Base-by-base conservation (phyloP, 2,888 invertebrate genomes). In the Polydrusus tereticollis region DNA sequence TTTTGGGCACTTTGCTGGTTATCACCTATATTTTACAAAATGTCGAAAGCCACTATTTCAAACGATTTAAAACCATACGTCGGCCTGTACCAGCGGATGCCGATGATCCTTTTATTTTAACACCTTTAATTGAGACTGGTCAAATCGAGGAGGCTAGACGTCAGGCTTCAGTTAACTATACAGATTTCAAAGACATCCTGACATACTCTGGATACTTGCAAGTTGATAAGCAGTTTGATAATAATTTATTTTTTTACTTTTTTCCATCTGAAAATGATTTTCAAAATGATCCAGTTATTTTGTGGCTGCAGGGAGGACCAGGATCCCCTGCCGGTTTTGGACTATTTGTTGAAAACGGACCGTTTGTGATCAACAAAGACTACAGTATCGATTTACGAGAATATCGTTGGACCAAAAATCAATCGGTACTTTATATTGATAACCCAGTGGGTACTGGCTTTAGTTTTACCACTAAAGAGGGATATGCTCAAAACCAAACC, bases 181-280 rank as follows among this genome's bases (percentile, higher is more conserved):
- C n/a, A 6, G 60, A 43, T 18, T 75, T 75, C 18, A 16, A 60
- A 87, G 85, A 88, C 14, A 86, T 92, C 23, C 87, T 87, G 75
- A 92, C 93, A 78, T 93, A 92, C 80, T 88, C 93, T n/a, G 93
- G 94, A 18, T 95, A 90, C 81, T 87, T 96, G 67, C 95, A 94
- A 0, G 95, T 95, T 0, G 91, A 95, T 82, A 88, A 91, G 75
- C 84, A 87, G 0, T 90, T 87, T 80, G 89, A 92, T 76, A 93
- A 94, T 0, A 94, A 95, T 81, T 88, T 94, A 85, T 96, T 95
- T 86, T 94, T 96, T 84, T 96, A 95, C 95, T 95, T 93, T 81
- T 95, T 95, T 82, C 94, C 94, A 0, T 90, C 94, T 0, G 82
- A 87, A 79, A 85, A 86, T 0, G 63, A 78, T 45, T 26, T 14